These are phyloP conservation scores for Atrichornis clamosus DNA, from an alignment of 2,113 vertebrate genomes.

Conservation along the genomic window DNA sequence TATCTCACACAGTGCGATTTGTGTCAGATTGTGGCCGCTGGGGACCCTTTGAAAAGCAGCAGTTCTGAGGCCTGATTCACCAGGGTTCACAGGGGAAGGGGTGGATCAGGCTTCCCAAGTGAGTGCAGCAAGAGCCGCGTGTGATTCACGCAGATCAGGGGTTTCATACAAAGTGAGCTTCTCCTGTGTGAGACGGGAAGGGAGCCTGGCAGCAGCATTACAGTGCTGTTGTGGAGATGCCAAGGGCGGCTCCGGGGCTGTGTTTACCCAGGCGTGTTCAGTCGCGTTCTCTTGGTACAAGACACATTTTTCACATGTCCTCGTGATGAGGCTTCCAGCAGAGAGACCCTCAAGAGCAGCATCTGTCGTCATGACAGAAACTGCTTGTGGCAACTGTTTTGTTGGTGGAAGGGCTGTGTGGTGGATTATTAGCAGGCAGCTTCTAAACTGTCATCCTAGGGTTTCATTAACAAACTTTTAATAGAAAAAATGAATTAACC, in stretches of 20 bases:
- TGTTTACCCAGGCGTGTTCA: not conserved
- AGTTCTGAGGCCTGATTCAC: not conserved
- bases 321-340: not conserved
- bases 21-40: not conserved
- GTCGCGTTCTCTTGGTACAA: not conserved
- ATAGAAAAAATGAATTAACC: not conserved
- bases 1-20: not conserved
- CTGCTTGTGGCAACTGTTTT: rapidly evolving
- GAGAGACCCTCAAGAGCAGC: rapidly evolving
- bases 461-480: not conserved
- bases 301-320: rapidly evolving
- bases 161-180: rapidly evolving
- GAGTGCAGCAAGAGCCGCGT: rapidly evolving
- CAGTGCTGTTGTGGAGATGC: not conserved
- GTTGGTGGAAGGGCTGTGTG: not conserved
- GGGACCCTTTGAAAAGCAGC: not conserved
- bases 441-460: not conserved
- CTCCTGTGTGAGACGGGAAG: not conserved
- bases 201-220: not conserved
- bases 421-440: not conserved
- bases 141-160: not conserved
- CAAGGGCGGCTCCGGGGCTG: not conserved
- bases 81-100: not conserved
- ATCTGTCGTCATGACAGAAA: not conserved
- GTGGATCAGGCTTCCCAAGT: not conserved